These are phyloP conservation scores for Myioborus miniatus DNA, from an alignment of 2,797 vertebrate genomes.

Conservation along the genomic window DNA sequence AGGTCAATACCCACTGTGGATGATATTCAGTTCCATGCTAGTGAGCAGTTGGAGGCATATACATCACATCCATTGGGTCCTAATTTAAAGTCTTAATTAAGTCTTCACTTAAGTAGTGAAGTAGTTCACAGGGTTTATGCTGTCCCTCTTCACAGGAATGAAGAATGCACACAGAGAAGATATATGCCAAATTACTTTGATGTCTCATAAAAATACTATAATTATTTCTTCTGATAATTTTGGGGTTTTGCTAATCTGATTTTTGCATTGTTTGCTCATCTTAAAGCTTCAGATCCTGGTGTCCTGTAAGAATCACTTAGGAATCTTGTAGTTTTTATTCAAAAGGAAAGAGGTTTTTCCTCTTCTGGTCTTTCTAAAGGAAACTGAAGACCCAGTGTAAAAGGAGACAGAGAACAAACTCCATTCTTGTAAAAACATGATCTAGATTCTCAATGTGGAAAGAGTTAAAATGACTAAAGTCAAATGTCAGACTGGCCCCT, in stretches of 20 bases:
- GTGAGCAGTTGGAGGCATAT: not conserved
- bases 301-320: not conserved
- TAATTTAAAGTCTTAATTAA: conserved; percentile 7
- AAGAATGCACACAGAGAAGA: not conserved
- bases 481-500: not conserved
- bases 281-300: not conserved
- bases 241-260: not conserved
- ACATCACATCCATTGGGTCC: not conserved
- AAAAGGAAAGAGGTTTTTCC: not conserved
- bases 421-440: not conserved
- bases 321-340: not conserved
- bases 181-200: not conserved
- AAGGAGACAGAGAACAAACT: not conserved
- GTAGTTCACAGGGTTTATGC: not conserved
- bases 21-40: not conserved
- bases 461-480: not conserved
- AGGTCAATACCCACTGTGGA: not conserved
- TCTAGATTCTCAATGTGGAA: not conserved
- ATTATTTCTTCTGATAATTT: not conserved
- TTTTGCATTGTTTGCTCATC: not conserved
- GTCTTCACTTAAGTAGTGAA: too few species aligned
- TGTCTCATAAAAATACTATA: not conserved
- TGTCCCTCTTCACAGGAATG: not conserved
- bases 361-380: not conserved
- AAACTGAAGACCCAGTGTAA: not conserved